Conservation (phyloP, 1,140 invertebrate species). For the Caenorhabditis latens region DNA sequence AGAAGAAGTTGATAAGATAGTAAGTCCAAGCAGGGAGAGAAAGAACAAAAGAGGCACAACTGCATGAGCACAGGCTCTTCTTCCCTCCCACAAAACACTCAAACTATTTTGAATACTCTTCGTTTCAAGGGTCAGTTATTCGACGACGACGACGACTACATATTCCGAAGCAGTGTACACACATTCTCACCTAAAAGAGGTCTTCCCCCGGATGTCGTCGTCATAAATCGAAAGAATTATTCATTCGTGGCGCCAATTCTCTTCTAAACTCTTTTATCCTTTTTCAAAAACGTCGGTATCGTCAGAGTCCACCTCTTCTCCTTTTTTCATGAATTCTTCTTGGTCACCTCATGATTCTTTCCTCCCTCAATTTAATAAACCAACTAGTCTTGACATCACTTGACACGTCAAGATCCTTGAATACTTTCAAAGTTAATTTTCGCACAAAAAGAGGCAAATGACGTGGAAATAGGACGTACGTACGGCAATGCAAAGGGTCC, state of each 20-base stretch:
- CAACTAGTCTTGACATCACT: constrained; percentile 4
- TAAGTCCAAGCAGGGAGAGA: not conserved
- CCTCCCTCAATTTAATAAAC: no score
- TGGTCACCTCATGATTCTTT: not conserved
- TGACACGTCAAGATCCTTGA: not conserved
- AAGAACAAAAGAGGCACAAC: not conserved
- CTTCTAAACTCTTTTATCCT: not conserved
- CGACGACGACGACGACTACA: not conserved
- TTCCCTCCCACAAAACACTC: not conserved
- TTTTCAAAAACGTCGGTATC: not conserved
- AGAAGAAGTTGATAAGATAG: constrained; percentile 11
- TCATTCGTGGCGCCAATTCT: constrained; percentile 1
- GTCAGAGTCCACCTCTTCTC: not conserved
- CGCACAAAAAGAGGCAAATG: constrained; percentile 16
- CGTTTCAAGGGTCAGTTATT: not conserved
- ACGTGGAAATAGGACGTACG: constrained; percentile 18
- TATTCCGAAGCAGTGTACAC: not conserved
- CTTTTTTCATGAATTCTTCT: not conserved
- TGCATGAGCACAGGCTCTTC: not conserved
- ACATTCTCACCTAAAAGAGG: not conserved
- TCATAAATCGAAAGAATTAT: constrained; percentile 16
- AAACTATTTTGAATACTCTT: constrained; percentile 2
- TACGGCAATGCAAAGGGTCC: not conserved
- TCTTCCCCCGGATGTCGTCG: constrained; percentile 10
- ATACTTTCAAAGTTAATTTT: constrained; percentile 16